phyloP scores from a whole-genome alignment of 2,113 vertebrate genomes.

The Lethenteron camtschaticum region DNA sequence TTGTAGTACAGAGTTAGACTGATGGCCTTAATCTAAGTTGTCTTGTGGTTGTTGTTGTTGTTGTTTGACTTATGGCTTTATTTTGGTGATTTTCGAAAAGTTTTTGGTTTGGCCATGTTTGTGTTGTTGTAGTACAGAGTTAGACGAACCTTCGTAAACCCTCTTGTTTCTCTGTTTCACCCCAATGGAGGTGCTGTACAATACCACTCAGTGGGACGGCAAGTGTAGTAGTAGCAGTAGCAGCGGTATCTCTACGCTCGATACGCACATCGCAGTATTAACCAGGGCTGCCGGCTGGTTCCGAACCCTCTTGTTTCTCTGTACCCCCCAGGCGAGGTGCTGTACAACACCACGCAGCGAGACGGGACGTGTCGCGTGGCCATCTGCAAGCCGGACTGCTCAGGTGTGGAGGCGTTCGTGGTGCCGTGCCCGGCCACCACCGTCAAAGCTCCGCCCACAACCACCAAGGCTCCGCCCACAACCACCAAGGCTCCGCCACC shows the following conservation, averaged over 20 bases:
- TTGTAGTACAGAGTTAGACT: no score
- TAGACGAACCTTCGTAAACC: background rate
- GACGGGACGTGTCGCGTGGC: background rate
- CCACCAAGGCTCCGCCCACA: background rate
- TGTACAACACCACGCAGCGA: background rate
- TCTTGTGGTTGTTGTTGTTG: no score
- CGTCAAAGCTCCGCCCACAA: background rate
- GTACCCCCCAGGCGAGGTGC: background rate
- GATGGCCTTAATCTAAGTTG: no score
- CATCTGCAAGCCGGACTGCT: background rate
- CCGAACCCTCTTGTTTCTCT: background rate
- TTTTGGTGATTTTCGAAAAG: no score
- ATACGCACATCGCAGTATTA: background rate
- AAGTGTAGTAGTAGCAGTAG: background rate
- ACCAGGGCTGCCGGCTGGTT: background rate
- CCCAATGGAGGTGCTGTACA: background rate
- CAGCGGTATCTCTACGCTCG: background rate
- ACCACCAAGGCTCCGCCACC: background rate
- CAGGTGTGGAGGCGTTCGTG: background rate
- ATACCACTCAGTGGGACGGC: background rate
- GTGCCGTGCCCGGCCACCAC: background rate
- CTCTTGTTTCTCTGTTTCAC: background rate
- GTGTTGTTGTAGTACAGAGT: no score
- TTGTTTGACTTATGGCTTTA: no score
- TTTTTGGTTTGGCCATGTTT: no score